A percentile compares a stretch with the other conserved stretches of the same genome.
Conservation (phyloP, 1,140 invertebrate genomes). For the Papilio xuthus region DNA sequence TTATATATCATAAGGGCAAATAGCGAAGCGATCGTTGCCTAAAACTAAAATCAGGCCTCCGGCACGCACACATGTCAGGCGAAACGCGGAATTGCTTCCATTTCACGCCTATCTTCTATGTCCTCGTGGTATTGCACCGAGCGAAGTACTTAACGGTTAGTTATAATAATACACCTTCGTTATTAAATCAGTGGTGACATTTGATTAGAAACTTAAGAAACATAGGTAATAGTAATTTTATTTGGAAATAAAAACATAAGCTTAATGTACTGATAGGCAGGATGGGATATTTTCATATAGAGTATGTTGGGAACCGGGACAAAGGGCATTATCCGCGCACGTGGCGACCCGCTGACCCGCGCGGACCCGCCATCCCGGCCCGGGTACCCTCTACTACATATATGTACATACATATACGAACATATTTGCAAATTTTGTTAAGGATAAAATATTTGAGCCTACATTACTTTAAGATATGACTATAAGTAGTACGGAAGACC, state of each 20-base stretch:
- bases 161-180: too few species aligned
- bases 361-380: background rate
- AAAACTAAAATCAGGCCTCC: too few species aligned
- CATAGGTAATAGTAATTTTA: background rate
- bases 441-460: background rate
- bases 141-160: too few species aligned
- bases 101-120: too few species aligned
- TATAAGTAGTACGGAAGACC: too few species aligned
- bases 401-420: background rate
- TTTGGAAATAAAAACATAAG: background rate
- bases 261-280: background rate
- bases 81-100: too few species aligned
- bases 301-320: conserved; percentile 17
- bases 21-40: too few species aligned
- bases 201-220: background rate
- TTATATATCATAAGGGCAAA: too few species aligned
- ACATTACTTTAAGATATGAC: background rate
- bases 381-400: background rate
- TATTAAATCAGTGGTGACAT: background rate
- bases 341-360: conserved; percentile 40
- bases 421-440: background rate
- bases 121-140: too few species aligned
- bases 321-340: conserved; percentile 23
- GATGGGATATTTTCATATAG: background rate
- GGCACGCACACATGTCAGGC: too few species aligned